Percentiles rank a stretch among this genome's conserved stretches.
phyloP scores from a whole-genome alignment of 2,113 vertebrate species.

The Gavialis gangeticus region DNA sequence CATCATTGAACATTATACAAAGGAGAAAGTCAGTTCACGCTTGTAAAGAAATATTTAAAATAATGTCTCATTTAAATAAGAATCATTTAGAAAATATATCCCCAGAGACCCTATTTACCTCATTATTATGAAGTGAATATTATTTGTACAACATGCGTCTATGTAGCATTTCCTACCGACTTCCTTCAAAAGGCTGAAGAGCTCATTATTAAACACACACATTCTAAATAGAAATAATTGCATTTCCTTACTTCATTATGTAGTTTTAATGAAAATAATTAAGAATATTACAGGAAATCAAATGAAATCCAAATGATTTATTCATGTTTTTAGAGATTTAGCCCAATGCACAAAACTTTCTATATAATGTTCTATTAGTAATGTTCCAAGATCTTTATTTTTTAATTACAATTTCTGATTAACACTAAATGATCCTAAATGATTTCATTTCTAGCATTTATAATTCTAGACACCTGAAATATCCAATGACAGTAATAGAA shows the following conservation, averaged over 20 bases:
- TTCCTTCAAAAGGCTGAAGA: neutral
- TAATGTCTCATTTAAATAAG: neutral
- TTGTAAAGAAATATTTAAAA: neutral
- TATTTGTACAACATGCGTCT: neutral
- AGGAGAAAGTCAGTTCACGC: neutral
- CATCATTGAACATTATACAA: neutral
- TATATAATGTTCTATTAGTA: neutral
- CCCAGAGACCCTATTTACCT: neutral
- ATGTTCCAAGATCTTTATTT: neutral
- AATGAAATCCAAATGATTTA: neutral
- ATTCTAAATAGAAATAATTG: neutral
- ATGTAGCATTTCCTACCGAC: neutral
- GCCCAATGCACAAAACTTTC: neutral
- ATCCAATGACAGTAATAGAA: neutral
- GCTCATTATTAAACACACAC: neutral
- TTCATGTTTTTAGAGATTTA: neutral
- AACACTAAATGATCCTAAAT: neutral
- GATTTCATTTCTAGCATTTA: neutral
- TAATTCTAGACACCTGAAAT: neutral
- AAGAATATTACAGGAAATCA: neutral
- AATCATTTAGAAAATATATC: neutral
- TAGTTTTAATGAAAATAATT: neutral
- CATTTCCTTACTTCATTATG: neutral
- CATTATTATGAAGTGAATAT: neutral
- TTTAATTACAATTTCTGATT: neutral